Percentiles rank a stretch among this genome's conserved stretches.
phyloP scores from a whole-genome alignment of 92 coral and sea anemone genomes.

The Scolanthus callimorphus region DNA sequence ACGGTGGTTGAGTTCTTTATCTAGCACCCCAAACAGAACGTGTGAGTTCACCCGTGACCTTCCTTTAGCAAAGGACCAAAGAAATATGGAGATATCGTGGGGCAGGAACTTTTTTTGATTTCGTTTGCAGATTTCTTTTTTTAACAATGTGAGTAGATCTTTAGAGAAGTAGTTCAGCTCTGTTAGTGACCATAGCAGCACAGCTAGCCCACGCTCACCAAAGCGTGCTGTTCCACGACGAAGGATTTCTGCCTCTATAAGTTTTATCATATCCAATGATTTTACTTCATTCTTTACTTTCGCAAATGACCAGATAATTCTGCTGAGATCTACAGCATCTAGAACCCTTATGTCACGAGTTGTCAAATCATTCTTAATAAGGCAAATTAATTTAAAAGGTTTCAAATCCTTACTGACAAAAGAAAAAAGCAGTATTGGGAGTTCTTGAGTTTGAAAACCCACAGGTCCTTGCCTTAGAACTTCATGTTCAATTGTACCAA shows the following conservation, averaged over 20 bases:
- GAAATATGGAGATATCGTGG: slow-evolving; percentile 9
- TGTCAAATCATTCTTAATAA: slow-evolving; percentile 10
- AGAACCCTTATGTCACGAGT: slow-evolving; percentile 15
- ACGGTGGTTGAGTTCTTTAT: slow-evolving; percentile 25
- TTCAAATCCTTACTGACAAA: slow-evolving; percentile 1
- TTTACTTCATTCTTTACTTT: slow-evolving; percentile 6
- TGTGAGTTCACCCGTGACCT: slow-evolving; percentile 6
- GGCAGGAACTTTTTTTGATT: slow-evolving; percentile 1
- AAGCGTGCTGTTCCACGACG: slow-evolving; percentile 15
- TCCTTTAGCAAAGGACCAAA: slow-evolving; percentile 21
- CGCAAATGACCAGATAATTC: slow-evolving; percentile 22
- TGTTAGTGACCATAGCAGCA: slow-evolving; percentile 23
- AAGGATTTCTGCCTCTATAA: slow-evolving; percentile 13
- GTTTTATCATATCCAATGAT: slow-evolving; percentile 12
- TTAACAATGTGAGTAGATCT: slow-evolving; percentile 7
- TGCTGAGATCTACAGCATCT: slow-evolving; percentile 10
- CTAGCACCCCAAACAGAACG: slow-evolving; percentile 11
- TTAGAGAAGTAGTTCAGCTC: slow-evolving; percentile 20
- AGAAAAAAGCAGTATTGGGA: slow-evolving; percentile 1
- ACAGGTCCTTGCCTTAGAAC: slow-evolving; percentile 6
- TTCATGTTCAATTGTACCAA: slow-evolving; percentile 2
- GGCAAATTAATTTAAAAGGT: background rate
- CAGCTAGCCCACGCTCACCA: slow-evolving; percentile 26
- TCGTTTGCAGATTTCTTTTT: slow-evolving; percentile 10
- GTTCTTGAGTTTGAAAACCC: slow-evolving; percentile 3